These are phyloP conservation scores for Neoniphon sammara DNA, from an alignment of 2,797 vertebrate species.

Conservation along the genomic window DNA sequence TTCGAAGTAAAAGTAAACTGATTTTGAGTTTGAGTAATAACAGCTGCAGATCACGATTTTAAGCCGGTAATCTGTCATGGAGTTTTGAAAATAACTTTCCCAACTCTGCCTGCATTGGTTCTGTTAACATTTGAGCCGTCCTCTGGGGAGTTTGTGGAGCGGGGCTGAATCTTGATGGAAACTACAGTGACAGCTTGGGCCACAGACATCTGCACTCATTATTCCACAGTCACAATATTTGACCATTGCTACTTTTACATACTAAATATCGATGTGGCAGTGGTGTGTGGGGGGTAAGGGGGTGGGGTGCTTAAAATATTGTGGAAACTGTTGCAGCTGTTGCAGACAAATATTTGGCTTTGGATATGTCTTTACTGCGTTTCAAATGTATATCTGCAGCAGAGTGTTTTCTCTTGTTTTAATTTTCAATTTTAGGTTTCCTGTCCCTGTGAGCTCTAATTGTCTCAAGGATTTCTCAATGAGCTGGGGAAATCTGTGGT, in stretches of 20 bases:
- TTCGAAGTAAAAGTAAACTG: too few relatives aligned
- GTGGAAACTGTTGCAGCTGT: constrained; percentile 28
- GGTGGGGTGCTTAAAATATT: constrained; percentile 34
- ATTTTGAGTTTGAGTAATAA: too few relatives aligned
- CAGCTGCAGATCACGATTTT: too few relatives aligned
- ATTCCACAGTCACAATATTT: constrained; percentile 49
- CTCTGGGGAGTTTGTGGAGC: constrained; percentile 2
- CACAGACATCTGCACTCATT: constrained; percentile 46
- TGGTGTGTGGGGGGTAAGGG: constrained; percentile 22
- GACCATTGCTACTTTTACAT: constrained; percentile 29
- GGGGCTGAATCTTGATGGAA: constrained; percentile 26
- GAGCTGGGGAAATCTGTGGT: neutral
- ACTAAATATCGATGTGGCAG: constrained; percentile 18
- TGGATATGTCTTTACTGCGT: neutral
- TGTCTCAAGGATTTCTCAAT: constrained; percentile 5
- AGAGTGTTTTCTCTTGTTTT: constrained; percentile 9
- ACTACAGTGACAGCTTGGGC: constrained; percentile 16
- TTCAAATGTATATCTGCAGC: neutral
- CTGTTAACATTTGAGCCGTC: constrained; percentile 16
- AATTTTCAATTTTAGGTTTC: neutral
- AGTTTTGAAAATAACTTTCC: neutral
- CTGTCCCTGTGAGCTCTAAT: neutral
- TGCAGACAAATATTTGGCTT: constrained; percentile 4
- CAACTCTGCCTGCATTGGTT: neutral
- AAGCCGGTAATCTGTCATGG: too few relatives aligned